Evolutionary conservation across 2,888 invertebrate species (phyloP).

Genomic region (Punctoribates punctum): DNA sequence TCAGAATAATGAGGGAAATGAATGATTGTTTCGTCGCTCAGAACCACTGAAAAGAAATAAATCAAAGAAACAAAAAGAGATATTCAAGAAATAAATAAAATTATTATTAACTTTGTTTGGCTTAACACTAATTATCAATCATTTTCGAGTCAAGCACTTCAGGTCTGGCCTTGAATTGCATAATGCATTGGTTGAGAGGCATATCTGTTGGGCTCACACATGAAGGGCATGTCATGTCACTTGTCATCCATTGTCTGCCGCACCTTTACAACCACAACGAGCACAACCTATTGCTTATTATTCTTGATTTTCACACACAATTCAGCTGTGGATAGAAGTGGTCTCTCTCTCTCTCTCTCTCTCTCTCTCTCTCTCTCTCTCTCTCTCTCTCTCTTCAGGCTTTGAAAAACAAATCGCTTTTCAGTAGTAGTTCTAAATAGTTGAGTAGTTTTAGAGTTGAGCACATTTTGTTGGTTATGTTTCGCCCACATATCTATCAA

Average conservation of each 20-base stretch:
- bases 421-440: slow-evolving; percentile 10
- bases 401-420: background rate
- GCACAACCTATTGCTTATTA: background rate
- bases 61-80: background rate
- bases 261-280: background rate
- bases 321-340: background rate
- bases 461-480: too few relatives aligned
- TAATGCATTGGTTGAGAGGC: background rate
- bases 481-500: slow-evolving; percentile 12
- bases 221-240: slow-evolving; percentile 20
- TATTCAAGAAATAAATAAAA: background rate
- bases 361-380: background rate
- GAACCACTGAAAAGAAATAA: background rate
- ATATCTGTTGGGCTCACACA: background rate
- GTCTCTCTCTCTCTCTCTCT: background rate
- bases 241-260: slow-evolving; percentile 25
- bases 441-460: background rate
- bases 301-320: background rate
- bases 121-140: slow-evolving; percentile 9
- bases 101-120: background rate
- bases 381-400: too few relatives aligned
- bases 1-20: background rate
- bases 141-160: background rate
- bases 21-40: background rate
- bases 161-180: slow-evolving; percentile 6